Evolutionary conservation across 2,797 vertebrate species (phyloP).

Genomic region (Myripristis murdjan): DNA sequence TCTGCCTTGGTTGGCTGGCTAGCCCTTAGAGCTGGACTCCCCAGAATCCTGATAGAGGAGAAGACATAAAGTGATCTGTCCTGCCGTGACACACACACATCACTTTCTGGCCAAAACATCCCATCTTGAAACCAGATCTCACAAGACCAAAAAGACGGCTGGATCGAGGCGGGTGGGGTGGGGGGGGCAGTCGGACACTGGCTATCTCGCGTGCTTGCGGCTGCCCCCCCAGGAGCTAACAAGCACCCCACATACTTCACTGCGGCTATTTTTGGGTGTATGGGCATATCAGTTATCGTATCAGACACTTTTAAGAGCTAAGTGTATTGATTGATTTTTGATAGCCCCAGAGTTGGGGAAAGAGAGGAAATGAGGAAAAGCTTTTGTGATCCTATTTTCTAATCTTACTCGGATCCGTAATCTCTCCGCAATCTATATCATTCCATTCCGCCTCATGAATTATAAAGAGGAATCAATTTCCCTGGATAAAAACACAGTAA

Average conservation of each 20-base stretch:
- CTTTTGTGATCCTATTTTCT: slow-evolving; percentile 79
- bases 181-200: slow-evolving; percentile 25
- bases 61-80: slow-evolving; percentile 43
- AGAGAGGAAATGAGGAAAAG: slow-evolving; percentile 73
- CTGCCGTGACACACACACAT: slow-evolving; percentile 34
- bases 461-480: slow-evolving; percentile 81
- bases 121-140: slow-evolving; percentile 57
- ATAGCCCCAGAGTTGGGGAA: slow-evolving; percentile 75
- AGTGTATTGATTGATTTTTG: slow-evolving; percentile 86
- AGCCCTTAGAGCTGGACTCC: slow-evolving; percentile 25
- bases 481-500: slow-evolving; percentile 73
- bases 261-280: slow-evolving; percentile 75
- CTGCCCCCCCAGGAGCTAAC: slow-evolving; percentile 36
- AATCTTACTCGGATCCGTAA: slow-evolving; percentile 79
- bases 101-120: slow-evolving; percentile 54
- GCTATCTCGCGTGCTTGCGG: slow-evolving; percentile 24
- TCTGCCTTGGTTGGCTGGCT: slow-evolving; percentile 31
- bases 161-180: neutral
- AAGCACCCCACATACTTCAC: slow-evolving; percentile 47
- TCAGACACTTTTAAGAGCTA: slow-evolving; percentile 83
- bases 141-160: slow-evolving; percentile 50
- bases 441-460: slow-evolving; percentile 79
- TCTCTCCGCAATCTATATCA: slow-evolving; percentile 78
- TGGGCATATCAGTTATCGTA: slow-evolving; percentile 75
- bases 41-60: slow-evolving; percentile 43